phyloP scores from a whole-genome alignment of 2,797 vertebrate genomes.

The Triplophysa bombifrons region DNA sequence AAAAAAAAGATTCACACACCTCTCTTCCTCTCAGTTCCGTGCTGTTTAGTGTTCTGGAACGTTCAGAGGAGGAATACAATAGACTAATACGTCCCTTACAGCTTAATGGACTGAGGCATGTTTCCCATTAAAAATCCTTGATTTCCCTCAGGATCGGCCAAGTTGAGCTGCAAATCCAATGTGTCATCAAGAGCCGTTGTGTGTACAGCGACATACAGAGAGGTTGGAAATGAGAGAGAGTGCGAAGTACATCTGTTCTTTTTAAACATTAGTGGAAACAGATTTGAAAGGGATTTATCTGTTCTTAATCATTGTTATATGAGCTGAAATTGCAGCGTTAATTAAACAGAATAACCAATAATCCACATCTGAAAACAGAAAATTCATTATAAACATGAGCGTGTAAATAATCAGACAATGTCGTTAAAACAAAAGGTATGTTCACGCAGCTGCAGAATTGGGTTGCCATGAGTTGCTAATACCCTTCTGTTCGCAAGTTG shows the following conservation, averaged over 20 bases:
- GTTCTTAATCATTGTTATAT: constrained; percentile 52
- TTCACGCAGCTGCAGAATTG: background rate
- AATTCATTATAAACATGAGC: constrained; percentile 37
- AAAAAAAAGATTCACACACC: constrained; percentile 24
- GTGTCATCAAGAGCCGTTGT: constrained; percentile 70
- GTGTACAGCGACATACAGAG: constrained; percentile 58
- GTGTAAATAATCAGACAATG: constrained; percentile 25
- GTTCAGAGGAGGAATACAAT: constrained; percentile 9
- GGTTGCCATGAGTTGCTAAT: background rate
- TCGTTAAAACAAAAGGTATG: constrained; percentile 28
- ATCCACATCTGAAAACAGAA: constrained; percentile 46
- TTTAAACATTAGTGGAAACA: constrained; percentile 51
- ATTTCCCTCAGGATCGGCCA: constrained; percentile 69
- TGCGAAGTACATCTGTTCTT: constrained; percentile 54
- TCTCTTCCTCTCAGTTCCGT: constrained; percentile 33
- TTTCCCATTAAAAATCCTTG: constrained; percentile 73
- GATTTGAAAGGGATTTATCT: constrained; percentile 48
- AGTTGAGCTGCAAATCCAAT: constrained; percentile 63
- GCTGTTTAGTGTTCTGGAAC: constrained; percentile 27
- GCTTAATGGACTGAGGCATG: constrained; percentile 61
- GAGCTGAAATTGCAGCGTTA: constrained; percentile 48
- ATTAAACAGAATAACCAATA: constrained; percentile 53
- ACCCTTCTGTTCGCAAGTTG: background rate
- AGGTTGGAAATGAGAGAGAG: constrained; percentile 38
- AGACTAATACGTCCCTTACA: constrained; percentile 46